Conservation (phyloP, 2,888 invertebrate genomes). For the Cephus nigrinus region DNA sequence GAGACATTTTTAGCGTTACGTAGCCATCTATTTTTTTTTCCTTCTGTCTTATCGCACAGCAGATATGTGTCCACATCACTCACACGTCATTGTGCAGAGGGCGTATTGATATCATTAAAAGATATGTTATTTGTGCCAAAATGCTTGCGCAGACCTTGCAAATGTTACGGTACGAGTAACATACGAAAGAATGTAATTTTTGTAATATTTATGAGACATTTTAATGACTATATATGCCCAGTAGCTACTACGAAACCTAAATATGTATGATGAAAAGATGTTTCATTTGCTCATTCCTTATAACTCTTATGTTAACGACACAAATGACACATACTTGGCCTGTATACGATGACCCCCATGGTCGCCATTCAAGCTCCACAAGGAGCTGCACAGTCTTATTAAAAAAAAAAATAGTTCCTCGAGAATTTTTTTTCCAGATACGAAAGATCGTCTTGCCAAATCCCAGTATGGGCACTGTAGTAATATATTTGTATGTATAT, state of each 20-base stretch:
- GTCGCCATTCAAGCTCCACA: conserved; percentile 51
- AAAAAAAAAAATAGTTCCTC: not conserved
- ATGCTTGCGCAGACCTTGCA: not conserved
- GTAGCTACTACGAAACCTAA: not conserved
- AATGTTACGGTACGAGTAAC: not conserved
- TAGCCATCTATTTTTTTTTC: not conserved
- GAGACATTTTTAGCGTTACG: not conserved
- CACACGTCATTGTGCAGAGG: not conserved
- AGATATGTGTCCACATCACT: not conserved
- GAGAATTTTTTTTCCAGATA: not conserved
- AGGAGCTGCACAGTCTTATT: conserved; percentile 16
- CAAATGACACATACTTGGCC: conserved; percentile 53
- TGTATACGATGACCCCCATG: conserved; percentile 61
- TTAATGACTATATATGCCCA: not conserved
- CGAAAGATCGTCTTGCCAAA: not conserved
- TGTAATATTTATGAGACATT: not conserved
- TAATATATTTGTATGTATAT: not conserved
- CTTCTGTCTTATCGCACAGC: not conserved
- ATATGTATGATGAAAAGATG: not conserved
- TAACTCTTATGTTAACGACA: not conserved
- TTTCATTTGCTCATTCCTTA: not conserved
- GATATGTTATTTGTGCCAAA: not conserved
- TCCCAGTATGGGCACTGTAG: conserved; percentile 1
- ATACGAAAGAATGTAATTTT: not conserved
- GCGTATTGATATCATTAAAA: not conserved